phyloP scores from a whole-genome alignment of 2,113 vertebrate genomes.

The Dromaius novaehollandiae region DNA sequence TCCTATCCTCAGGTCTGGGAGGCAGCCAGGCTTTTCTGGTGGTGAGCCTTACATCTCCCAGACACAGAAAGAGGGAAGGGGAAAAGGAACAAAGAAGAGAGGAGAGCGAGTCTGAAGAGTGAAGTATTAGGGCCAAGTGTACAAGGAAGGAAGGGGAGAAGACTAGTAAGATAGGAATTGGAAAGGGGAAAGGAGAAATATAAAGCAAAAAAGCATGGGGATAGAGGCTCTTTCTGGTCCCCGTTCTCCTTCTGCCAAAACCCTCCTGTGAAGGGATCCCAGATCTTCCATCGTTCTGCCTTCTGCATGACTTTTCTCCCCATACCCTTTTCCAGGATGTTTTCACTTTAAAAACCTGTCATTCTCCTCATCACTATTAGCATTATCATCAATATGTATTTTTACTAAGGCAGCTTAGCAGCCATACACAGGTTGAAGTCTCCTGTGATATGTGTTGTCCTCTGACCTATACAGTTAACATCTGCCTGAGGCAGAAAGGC shows the following conservation, averaged over 20 bases:
- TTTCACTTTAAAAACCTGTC: not conserved
- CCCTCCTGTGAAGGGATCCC: not conserved
- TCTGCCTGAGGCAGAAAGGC: not conserved
- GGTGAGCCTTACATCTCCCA: not conserved
- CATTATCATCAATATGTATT: not conserved
- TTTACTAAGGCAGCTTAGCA: not conserved
- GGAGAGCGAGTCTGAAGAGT: not conserved
- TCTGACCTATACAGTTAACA: not conserved
- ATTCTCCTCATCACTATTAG: not conserved
- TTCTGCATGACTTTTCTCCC: not conserved
- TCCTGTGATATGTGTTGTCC: not conserved
- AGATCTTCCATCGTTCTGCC: not conserved
- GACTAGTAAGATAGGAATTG: not conserved
- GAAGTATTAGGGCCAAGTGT: not conserved
- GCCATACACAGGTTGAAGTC: not conserved
- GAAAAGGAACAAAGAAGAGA: not conserved
- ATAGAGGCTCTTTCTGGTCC: not conserved
- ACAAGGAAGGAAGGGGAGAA: not conserved
- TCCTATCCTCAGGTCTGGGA: not conserved
- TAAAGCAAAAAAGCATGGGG: not conserved
- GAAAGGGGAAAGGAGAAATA: not conserved
- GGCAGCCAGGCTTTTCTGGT: not conserved
- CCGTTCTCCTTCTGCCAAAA: not conserved
- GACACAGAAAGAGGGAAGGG: not conserved
- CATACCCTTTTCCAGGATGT: not conserved